Evolutionary conservation across 2,888 invertebrate species (phyloP), one percentile per base, ranked within the genome.

Genomic region (Schizotus pectinicornis): DNA sequence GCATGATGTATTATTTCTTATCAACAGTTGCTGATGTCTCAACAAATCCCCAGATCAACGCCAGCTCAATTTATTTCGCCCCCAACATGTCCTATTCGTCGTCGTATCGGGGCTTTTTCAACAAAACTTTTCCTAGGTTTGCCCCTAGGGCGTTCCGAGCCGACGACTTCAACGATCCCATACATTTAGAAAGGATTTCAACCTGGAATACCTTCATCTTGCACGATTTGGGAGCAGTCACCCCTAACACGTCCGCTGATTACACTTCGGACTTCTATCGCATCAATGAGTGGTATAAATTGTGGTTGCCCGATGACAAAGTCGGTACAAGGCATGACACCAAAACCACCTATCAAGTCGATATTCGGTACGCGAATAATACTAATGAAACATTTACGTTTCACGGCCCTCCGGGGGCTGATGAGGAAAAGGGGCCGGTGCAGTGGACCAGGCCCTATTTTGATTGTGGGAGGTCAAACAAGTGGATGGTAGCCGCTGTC

Each of bases 371-470:
- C 80, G 90, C 94, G 0, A 95, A 95, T 78, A 95, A 95, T 74
- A 95, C 95, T 1, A 95, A 95, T 80, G 95, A 95, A 78, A 95
- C 95, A n/a, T 94, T 90, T 74, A 92, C 94, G n/a, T 96, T 95
- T 80, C 95, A 95, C 63, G 95, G 95, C 41, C 95, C 95, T 6
- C 92, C 90, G 42, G 94, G 92, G 36, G 91, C 93, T 64, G 95
- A 95, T 79, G 95, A 95, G 83, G 85, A 84, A 70, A 93, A 92
- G 1, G 95, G 97, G 1, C 98, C 98, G 8, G 93, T 98, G 0
- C 90, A 92, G 77, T 97, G 94, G 89, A 95, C 95, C 0, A 84
- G 90, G 56, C 98, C 98, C 0, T 98, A 98, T 77, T 98, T 94
- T 77, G 98, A 98, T 82, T 98, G 98, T 77, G 94, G 93, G 3